These are phyloP conservation scores for Cheilinus undulatus DNA, from an alignment of 2,113 vertebrate species.

Conservation along the genomic window DNA sequence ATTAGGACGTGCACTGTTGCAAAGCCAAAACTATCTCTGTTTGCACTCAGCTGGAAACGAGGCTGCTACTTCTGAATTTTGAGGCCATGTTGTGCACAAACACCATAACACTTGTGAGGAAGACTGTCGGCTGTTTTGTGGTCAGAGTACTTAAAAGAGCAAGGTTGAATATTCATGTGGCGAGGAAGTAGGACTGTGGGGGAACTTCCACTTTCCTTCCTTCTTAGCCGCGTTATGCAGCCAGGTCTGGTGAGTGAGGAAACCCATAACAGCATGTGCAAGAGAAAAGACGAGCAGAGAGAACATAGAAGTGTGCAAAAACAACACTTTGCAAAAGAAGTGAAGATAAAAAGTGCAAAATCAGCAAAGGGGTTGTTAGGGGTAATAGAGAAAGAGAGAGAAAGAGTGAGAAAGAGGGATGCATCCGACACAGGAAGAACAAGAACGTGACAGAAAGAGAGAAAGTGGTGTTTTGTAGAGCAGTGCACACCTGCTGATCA, in stretches of 20 bases:
- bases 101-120: too few relatives aligned
- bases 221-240: slow-evolving; percentile 68
- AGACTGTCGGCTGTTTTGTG: slow-evolving; percentile 83
- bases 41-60: slow-evolving; percentile 12
- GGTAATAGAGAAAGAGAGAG: slow-evolving; percentile 18
- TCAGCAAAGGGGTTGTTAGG: slow-evolving; percentile 7
- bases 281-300: slow-evolving; percentile 20
- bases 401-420: slow-evolving; percentile 39
- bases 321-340: not conserved
- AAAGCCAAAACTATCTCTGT: not conserved
- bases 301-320: slow-evolving; percentile 22
- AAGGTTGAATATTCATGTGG: slow-evolving; percentile 76
- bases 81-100: slow-evolving; percentile 40
- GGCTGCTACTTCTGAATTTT: slow-evolving; percentile 22
- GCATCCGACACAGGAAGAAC: slow-evolving; percentile 54
- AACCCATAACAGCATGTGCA: slow-evolving; percentile 11
- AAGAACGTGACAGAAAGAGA: slow-evolving; percentile 69
- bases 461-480: slow-evolving; percentile 57
- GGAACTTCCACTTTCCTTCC: slow-evolving; percentile 84
- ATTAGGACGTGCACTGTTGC: not conserved
- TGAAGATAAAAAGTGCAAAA: slow-evolving; percentile 30
- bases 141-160: slow-evolving; percentile 71
- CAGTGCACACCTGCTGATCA: slow-evolving; percentile 63
- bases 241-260: slow-evolving; percentile 47
- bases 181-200: slow-evolving; percentile 79